These are phyloP conservation scores for Diorhabda sublineata DNA, from an alignment of 1,140 invertebrate species.

Conservation along the genomic window DNA sequence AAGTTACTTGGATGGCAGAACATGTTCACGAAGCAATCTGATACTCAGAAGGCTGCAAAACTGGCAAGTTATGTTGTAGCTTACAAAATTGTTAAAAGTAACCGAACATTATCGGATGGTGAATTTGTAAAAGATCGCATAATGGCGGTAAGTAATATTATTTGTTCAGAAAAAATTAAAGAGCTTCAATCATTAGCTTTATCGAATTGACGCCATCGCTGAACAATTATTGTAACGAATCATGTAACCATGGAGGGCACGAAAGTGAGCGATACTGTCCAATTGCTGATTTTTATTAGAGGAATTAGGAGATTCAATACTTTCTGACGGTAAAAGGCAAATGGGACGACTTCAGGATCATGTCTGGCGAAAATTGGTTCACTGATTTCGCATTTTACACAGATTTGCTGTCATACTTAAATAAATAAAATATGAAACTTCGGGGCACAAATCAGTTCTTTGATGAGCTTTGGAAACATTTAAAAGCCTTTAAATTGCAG, in stretches of 20 bases:
- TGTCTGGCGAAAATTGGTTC: not conserved
- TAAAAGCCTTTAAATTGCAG: not conserved
- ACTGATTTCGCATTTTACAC: not conserved
- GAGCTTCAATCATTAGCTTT: slow-evolving; percentile 33
- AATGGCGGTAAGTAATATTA: slow-evolving; percentile 32
- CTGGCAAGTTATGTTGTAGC: slow-evolving; percentile 32
- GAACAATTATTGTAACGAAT: slow-evolving; percentile 30
- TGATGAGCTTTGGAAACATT: not conserved
- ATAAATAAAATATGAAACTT: not conserved
- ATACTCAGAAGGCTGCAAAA: not conserved
- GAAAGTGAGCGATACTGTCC: slow-evolving; percentile 38
- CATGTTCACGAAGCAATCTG: too few species aligned
- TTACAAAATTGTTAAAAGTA: slow-evolving; percentile 35
- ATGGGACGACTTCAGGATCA: not conserved
- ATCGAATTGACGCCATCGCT: slow-evolving; percentile 38
- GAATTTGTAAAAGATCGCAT: slow-evolving; percentile 41
- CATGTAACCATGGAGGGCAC: slow-evolving; percentile 39
- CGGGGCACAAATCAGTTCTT: not conserved
- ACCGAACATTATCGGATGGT: slow-evolving; percentile 39
- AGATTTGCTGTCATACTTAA: not conserved
- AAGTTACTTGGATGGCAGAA: too few species aligned
- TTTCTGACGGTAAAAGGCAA: slow-evolving; percentile 4
- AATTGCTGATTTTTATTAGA: slow-evolving; percentile 36
- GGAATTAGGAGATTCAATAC: slow-evolving; percentile 25
- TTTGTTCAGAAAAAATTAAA: slow-evolving; percentile 35